phyloP scores from a whole-genome alignment of 2,888 invertebrate genomes.

The Macropis europaea region DNA sequence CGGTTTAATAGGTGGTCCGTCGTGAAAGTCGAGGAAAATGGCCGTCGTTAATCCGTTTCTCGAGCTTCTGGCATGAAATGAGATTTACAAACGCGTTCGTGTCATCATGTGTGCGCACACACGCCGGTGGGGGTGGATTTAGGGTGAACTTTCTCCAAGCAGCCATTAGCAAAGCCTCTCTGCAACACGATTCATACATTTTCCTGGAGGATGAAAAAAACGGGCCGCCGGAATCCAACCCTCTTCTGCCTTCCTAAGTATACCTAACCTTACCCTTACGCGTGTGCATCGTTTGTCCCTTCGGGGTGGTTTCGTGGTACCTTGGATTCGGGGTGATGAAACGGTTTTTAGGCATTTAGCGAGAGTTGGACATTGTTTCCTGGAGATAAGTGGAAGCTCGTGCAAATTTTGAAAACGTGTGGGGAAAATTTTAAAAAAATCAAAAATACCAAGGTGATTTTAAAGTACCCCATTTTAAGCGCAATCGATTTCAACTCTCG shows the following conservation, averaged over 20 bases:
- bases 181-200: conserved; percentile 79
- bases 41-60: conserved; percentile 76
- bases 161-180: conserved; percentile 78
- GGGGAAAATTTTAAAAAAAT: too few relatives aligned
- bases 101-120: conserved; percentile 6
- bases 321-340: neutral
- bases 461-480: too few relatives aligned
- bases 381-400: too few relatives aligned
- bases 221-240: conserved; percentile 27
- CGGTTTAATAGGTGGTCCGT: conserved; percentile 76
- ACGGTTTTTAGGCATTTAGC: too few relatives aligned
- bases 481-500: too few relatives aligned
- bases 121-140: conserved; percentile 69
- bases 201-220: conserved; percentile 76
- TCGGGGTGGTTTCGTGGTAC: neutral
- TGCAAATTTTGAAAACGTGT: too few relatives aligned
- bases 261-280: conserved; percentile 13
- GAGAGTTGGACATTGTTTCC: too few relatives aligned
- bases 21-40: conserved; percentile 75
- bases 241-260: conserved; percentile 29
- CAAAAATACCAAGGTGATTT: too few relatives aligned
- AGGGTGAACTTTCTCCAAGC: conserved; percentile 74
- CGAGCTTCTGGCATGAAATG: conserved; percentile 75
- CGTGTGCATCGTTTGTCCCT: neutral
- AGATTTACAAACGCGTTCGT: conserved; percentile 61